These are phyloP conservation scores for Ammodytes marinus DNA, from an alignment of 2,113 vertebrate species.

Conservation along the genomic window DNA sequence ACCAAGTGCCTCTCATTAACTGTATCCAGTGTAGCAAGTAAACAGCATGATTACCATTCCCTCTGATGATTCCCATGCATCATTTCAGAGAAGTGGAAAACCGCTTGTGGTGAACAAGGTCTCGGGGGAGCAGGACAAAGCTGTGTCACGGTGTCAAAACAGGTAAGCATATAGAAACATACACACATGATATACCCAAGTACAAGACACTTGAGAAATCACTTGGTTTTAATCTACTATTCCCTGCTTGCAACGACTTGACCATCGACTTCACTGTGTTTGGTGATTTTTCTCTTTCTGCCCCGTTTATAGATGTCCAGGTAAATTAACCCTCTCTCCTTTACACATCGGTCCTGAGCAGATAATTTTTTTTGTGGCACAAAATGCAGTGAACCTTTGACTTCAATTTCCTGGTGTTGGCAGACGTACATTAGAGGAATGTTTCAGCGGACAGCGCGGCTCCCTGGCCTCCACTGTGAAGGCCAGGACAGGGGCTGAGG, in stretches of 20 bases:
- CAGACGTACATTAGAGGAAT: conserved; percentile 80
- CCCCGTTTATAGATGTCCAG: conserved; percentile 67
- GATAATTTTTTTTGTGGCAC: conserved; percentile 73
- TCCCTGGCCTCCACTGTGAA: conserved; percentile 53
- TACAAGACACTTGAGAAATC: conserved; percentile 38
- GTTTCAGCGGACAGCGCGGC: conserved; percentile 64
- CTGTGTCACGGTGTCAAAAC: conserved; percentile 13
- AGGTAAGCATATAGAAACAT: background rate
- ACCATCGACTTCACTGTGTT: conserved; percentile 45
- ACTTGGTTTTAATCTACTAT: conserved; percentile 29
- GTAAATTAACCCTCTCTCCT: conserved; percentile 74
- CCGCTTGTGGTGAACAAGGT: background rate
- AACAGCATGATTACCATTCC: background rate
- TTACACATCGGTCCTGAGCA: conserved; percentile 61
- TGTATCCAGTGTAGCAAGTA: background rate
- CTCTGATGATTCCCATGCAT: background rate
- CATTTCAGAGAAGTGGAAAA: conserved; percentile 8
- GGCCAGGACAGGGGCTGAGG: conserved; percentile 54
- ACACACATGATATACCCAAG: conserved; percentile 11
- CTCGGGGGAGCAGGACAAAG: background rate
- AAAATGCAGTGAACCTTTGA: conserved; percentile 82
- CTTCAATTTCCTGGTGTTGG: conserved; percentile 81
- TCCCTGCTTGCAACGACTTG: conserved; percentile 30
- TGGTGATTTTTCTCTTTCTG: conserved; percentile 66
- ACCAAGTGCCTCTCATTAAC: conserved; percentile 2